A percentile compares a stretch with the other conserved stretches of the same genome.
These are phyloP conservation scores for Phrixothrix hirtus DNA, from an alignment of 2,888 invertebrate genomes.

Conservation along the genomic window DNA sequence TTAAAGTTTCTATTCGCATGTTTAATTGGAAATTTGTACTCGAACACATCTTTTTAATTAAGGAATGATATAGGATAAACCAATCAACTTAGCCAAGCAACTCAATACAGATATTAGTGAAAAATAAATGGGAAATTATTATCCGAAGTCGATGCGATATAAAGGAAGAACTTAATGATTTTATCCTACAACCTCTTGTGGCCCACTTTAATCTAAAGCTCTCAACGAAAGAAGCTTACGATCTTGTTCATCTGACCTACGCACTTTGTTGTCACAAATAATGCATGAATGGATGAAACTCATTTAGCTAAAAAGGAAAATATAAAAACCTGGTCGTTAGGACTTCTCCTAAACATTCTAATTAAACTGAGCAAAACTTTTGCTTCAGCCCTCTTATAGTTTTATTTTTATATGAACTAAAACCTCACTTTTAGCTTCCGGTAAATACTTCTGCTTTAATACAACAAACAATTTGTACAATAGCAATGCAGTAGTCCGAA, in stretches of 20 bases:
- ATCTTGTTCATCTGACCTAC: background rate
- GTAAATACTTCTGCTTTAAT: too few relatives aligned
- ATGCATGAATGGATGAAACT: conserved; percentile 10
- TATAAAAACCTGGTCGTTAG: conserved; percentile 1
- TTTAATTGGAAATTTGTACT: conserved; percentile 18
- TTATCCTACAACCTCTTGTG: background rate
- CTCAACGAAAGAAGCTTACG: conserved; percentile 5
- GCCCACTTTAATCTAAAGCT: conserved; percentile 1
- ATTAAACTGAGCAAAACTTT: too few relatives aligned
- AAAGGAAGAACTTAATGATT: too few relatives aligned
- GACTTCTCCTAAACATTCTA: too few relatives aligned
- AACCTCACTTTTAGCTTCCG: too few relatives aligned
- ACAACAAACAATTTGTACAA: too few relatives aligned
- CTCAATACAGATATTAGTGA: background rate
- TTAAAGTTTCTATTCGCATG: conserved; percentile 10
- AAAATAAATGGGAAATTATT: background rate
- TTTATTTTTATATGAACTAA: too few relatives aligned
- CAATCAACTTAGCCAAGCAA: background rate
- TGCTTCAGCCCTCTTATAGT: too few relatives aligned
- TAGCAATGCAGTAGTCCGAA: too few relatives aligned
- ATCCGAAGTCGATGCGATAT: too few relatives aligned
- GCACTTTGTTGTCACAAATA: conserved; percentile 15
- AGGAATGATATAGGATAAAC: background rate
- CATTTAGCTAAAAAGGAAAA: conserved; percentile 7
- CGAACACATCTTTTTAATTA: conserved; percentile 10